These are phyloP conservation scores for Leptinotarsa lineolata DNA, from an alignment of 1,140 invertebrate genomes.

Conservation along the genomic window DNA sequence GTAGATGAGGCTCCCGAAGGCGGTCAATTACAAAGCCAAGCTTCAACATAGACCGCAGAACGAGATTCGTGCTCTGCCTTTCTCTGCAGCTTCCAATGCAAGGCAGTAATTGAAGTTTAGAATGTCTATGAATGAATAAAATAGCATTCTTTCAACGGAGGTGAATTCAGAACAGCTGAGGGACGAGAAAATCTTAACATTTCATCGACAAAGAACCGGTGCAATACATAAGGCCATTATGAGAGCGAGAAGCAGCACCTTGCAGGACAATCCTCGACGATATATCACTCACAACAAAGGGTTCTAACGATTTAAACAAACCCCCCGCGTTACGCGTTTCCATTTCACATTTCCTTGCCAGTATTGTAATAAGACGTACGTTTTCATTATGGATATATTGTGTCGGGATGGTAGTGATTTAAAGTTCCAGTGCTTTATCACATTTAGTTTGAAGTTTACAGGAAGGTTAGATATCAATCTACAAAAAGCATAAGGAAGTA, in stretches of 20 bases:
- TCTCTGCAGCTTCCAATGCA: too few species aligned
- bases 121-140: too few species aligned
- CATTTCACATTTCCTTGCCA: conserved; percentile 21
- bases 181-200: conserved; percentile 30
- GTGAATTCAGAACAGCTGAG: neutral
- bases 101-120: too few species aligned
- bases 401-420: neutral
- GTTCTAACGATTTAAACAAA: conserved; percentile 49
- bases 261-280: conserved; percentile 45
- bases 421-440: neutral
- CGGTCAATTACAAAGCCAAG: too few species aligned
- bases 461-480: too few species aligned
- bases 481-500: too few species aligned
- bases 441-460: too few species aligned
- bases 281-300: conserved; percentile 48
- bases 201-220: conserved; percentile 45
- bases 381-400: conserved; percentile 18
- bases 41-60: too few species aligned
- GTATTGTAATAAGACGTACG: conserved; percentile 10
- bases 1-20: too few species aligned
- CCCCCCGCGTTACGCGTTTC: conserved; percentile 39
- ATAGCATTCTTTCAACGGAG: neutral
- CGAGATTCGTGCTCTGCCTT: too few species aligned
- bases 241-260: conserved; percentile 49
- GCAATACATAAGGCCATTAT: conserved; percentile 51